These are phyloP conservation scores for Belonocnema kinseyi DNA, from an alignment of 1,140 invertebrate genomes.

Conservation along the genomic window DNA sequence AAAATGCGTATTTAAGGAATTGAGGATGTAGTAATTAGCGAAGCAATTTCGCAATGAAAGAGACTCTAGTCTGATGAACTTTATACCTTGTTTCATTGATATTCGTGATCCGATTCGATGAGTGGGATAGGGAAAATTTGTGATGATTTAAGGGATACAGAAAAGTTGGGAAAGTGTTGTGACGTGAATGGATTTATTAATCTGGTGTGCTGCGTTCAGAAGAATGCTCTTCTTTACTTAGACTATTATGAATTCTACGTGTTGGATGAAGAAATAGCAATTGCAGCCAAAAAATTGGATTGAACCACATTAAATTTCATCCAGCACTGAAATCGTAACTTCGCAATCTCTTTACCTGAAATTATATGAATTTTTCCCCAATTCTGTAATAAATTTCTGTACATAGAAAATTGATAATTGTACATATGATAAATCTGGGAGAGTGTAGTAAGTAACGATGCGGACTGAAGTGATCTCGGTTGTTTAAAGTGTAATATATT, in stretches of 20 bases:
- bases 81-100: not conserved
- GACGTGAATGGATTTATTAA: too few relatives aligned
- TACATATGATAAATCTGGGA: constrained; percentile 8
- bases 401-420: constrained; percentile 34
- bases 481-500: constrained; percentile 71
- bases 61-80: constrained; percentile 44
- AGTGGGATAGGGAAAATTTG: not conserved
- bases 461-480: constrained; percentile 59
- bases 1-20: constrained; percentile 40
- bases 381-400: constrained; percentile 38
- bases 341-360: not conserved
- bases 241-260: too few relatives aligned
- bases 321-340: too few relatives aligned
- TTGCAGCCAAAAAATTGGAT: too few relatives aligned
- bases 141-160: not conserved
- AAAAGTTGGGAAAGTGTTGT: not conserved
- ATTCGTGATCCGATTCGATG: not conserved
- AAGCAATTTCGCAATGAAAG: constrained; percentile 20
- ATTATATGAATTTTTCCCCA: not conserved
- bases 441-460: constrained; percentile 5
- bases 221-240: too few relatives aligned
- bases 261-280: too few relatives aligned
- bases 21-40: not conserved
- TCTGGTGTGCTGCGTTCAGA: too few relatives aligned
- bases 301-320: too few relatives aligned